Base-by-base conservation (phyloP, 2,113 vertebrate genomes). In the Noctilio leporinus region DNA sequence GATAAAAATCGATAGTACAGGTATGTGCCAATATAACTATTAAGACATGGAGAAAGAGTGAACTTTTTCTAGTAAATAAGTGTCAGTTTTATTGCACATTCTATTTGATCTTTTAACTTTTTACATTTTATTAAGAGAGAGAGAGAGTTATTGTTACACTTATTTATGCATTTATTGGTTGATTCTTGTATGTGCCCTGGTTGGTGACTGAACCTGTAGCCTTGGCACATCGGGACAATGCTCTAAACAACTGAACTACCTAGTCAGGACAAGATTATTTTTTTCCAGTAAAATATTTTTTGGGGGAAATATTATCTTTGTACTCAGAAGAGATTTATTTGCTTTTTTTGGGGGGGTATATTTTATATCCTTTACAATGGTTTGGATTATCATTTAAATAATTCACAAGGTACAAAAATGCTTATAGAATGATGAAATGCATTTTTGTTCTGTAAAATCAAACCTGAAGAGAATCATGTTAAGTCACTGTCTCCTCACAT, bases 391-490 rank as follows among this genome's bases (percentile, higher is more conserved):
- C 5, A 69, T 91, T 96, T 72, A 89, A 84, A 62, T 51, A 73
- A 35, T 73, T 94, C 10, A 64, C 65, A 82, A 83, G 9, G 10
- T 55, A 4, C 95, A 85, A 86, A 38, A 9, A 90, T 22, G 3
- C 82, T 59, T 35, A 45, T 62, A 75, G 3, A 94, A 76, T 85
- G 4, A 96, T 88, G 77, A 91, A 95, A 85, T 55, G 2, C 0
- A 53, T 70, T 90, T 96, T 89, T 81, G 14, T 47, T 83, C 24
- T 85, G 0, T 87, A 91, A 59, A 28, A 95, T 15, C 10, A 94
- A 94, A 95, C 93, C 67, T 92, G 14, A 93, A 83, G 67, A 96
- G 28, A 91, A n/a, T 64, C 15, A 92, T 96, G 89, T 92, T 76
- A 88, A 1, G 73, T 45, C 4, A 87, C 20, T 62, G 53, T 96